Base-by-base conservation (phyloP, 2,888 invertebrate species). In the Carpatolechia fugitivella region DNA sequence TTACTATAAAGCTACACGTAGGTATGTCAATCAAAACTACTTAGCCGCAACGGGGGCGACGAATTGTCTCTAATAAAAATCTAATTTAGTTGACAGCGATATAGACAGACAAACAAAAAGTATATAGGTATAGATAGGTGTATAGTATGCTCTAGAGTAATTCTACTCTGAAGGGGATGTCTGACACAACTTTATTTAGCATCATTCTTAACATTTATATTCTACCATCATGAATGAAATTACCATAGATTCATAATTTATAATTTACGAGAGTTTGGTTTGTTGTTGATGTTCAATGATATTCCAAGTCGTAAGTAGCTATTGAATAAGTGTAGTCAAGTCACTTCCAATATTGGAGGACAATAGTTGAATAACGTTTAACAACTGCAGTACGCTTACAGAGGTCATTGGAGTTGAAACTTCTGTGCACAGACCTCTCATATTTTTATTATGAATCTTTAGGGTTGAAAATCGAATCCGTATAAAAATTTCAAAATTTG, bases 21-120 rank as follows among this genome's bases (percentile, higher is more conserved):
- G 56, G 65, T 70, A 40, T 24, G 71, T 70, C 78, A 82, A 80
- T 83, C 72, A 74, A 76, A 74, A 66, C 76, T 78, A 77, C 73
- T 82, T 78, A 70, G 66, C 59, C 57, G 60, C 62, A 72, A 86
- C 84, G 80, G 82, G 87, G 88, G 85, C 83, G 74, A 80, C 70
- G 77, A 85, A 85, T 86, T 82, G 80, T 65, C 64, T 63, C 73
- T 73, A 86, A 86, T 88, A 79, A 85, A 87, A 87, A 81, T 83
- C 85, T 83, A 81, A 87, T 88, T 87, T 80, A 70, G 50, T 47
- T 31, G 55, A 55, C 53, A 60, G 33, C 49, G 54, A 58, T 54
- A 58, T 57, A 36, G 49, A 49, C 51, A 44, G 38, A 50, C 52
- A 54, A 53, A 59, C 59, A 54, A 56, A 52, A 52, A 54, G 52